These are phyloP conservation scores for Callocephalon fimbriatum DNA, from an alignment of 2,113 vertebrate genomes.

Conservation along the genomic window DNA sequence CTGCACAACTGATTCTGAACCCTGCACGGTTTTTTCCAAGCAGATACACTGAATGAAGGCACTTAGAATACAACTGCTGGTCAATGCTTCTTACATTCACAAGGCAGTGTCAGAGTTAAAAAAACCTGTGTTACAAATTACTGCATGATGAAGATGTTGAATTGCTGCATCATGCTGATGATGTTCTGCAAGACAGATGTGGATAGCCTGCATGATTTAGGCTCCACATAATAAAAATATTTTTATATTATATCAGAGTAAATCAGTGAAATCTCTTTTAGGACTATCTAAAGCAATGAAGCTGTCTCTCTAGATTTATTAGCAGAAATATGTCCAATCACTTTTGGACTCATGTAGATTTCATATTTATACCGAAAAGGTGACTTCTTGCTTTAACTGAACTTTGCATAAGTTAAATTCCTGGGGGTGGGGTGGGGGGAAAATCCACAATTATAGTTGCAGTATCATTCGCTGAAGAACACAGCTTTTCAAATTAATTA, in stretches of 20 bases:
- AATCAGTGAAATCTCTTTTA: conserved; percentile 4
- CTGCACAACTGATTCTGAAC: background rate
- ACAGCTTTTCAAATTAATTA: conserved; percentile 56
- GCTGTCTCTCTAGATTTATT: background rate
- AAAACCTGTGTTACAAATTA: background rate
- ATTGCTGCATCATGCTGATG: background rate
- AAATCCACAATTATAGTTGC: conserved; percentile 24
- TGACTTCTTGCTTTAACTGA: conserved; percentile 11
- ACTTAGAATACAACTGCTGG: background rate
- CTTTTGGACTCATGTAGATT: background rate
- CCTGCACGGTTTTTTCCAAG: background rate
- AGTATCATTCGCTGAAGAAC: background rate
- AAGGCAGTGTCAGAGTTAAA: background rate
- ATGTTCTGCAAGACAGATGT: background rate
- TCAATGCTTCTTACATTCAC: background rate
- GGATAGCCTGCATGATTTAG: background rate
- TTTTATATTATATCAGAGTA: background rate
- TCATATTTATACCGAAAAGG: background rate
- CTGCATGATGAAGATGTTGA: background rate
- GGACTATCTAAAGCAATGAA: background rate
- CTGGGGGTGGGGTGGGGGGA: background rate
- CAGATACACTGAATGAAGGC: background rate
- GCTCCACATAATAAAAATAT: background rate
- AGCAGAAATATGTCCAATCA: background rate
- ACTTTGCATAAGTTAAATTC: background rate